Percentiles rank a stretch among this genome's conserved stretches.
Evolutionary conservation across 2,797 vertebrate genomes (phyloP).

Genomic region (Gallirallus australis): DNA sequence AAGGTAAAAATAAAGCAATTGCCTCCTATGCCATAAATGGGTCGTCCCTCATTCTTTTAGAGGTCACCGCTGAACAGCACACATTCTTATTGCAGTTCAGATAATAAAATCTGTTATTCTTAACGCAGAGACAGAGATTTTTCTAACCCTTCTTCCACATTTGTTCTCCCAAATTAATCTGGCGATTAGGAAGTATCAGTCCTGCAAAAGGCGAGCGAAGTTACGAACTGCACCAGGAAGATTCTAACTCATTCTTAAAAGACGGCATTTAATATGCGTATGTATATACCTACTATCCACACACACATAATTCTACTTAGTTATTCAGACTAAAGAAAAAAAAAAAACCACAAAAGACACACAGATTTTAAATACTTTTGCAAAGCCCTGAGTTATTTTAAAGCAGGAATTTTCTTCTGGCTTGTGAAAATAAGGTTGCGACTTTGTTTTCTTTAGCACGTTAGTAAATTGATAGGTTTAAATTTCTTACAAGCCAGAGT

Average conservation of each 20-base stretch:
- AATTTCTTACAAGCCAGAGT: not conserved
- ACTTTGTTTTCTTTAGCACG: not conserved
- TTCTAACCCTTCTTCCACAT: not conserved
- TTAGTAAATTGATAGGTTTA: not conserved
- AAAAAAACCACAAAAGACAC: not conserved
- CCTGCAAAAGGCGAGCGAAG: not conserved
- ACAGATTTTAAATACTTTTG: not conserved
- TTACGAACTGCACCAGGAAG: not conserved
- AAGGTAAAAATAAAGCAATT: conserved; percentile 57
- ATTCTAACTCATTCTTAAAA: not conserved
- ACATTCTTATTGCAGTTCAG: not conserved
- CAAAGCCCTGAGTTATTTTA: not conserved
- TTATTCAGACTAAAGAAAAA: not conserved
- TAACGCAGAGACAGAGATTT: not conserved
- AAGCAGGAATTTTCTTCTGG: not conserved
- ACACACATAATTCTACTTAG: not conserved
- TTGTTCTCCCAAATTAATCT: not conserved
- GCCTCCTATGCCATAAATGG: conserved; percentile 24
- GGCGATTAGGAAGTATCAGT: not conserved
- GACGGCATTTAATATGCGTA: not conserved
- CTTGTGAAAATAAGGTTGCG: not conserved
- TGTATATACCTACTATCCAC: not conserved
- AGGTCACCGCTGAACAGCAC: conserved; percentile 17
- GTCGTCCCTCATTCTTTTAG: conserved; percentile 35
- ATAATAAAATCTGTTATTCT: conserved; percentile 40